Base-by-base conservation (phyloP, 2,888 invertebrate species). In the Mechanitis messenoides region DNA sequence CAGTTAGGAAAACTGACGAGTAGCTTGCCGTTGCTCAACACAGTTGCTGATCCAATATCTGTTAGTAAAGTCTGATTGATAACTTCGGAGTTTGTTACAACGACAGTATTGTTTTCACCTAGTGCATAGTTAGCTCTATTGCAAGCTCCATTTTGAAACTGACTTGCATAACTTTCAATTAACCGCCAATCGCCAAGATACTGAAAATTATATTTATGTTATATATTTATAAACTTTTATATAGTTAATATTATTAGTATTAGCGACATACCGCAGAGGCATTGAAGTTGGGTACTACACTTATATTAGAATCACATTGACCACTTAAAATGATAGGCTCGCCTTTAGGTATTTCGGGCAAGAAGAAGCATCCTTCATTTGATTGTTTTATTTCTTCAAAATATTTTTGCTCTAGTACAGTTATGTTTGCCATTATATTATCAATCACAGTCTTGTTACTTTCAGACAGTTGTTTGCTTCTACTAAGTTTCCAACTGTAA, bases 21-120 rank as follows among this genome's bases (percentile, higher is more conserved):
- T 0, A 94, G 89, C n/a, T 91, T 85, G 61, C 91, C 93, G 58
- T 84, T 87, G 1, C 86, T 85, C 72, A 93, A 93, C 69, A 91
- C 91, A 0, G 92, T 91, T 31, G 90, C 84, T 2, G 73, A 67
- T 38, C 84, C 85, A 46, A 70, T 68, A 31, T 79, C 76, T 2
- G 72, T 70, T 53, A 64, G 64, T 1, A 85, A 69, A 0, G 65
- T 62, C 59, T 76, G 72, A 38, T 78, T 66, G 55, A 77, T 59
- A 7, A 85, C 84, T 64, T 83, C 77, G 1, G 81, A 77, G 65
- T 84, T 84, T 20, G 67, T 71, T 0, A 84, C 77, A 2, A 65
- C 50, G 1, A 84, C 71, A 2, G 69, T 67, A 9, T 72, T 71
- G 7, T 50, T 35, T 9, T 68, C 68, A 46, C 58, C 62, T 1